Percentiles rank a stretch among this genome's conserved stretches.
These are phyloP conservation scores for Andrena cerasifolii DNA, from an alignment of 1,140 invertebrate genomes.

Conservation along the genomic window DNA sequence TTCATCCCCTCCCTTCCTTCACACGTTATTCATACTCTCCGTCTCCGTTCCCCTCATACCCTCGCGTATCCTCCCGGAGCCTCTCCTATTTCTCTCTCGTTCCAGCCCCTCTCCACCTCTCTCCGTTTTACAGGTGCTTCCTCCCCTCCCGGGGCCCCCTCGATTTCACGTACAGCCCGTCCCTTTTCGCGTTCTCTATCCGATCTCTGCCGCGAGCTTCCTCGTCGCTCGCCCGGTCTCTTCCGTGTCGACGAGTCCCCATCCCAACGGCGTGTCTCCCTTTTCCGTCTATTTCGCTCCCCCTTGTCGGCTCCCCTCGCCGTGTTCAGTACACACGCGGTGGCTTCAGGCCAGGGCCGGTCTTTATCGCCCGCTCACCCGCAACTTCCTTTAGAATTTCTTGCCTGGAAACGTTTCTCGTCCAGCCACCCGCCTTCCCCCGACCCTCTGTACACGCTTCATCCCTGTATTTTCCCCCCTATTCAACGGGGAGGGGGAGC, in stretches of 20 bases:
- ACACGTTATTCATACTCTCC: slow-evolving; percentile 33
- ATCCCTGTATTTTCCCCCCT: not conserved
- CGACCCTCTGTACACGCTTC: no score
- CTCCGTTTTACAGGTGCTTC: not conserved
- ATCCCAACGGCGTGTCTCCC: not conserved
- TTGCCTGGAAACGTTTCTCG: slow-evolving; percentile 40
- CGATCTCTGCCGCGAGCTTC: not conserved
- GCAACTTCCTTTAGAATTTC: slow-evolving; percentile 48
- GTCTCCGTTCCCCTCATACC: not conserved
- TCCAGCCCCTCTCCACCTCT: not conserved
- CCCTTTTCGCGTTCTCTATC: not conserved
- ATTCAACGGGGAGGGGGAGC: slow-evolving; percentile 9
- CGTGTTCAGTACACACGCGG: slow-evolving; percentile 32
- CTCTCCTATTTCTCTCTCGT: not conserved
- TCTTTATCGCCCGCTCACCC: slow-evolving; percentile 33
- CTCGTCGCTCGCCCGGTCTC: not conserved
- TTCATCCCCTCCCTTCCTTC: not conserved
- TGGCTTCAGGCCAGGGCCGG: slow-evolving; percentile 43
- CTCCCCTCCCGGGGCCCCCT: no score
- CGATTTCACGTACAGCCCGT: not conserved
- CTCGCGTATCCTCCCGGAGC: not conserved
- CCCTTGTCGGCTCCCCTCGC: not conserved
- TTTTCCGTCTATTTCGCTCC: not conserved
- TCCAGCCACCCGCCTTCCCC: not conserved
- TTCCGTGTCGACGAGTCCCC: not conserved